Percentiles rank a stretch among this genome's conserved stretches.
Evolutionary conservation across 1,140 invertebrate genomes (phyloP).

Genomic region (Harpegnathos saltator): DNA sequence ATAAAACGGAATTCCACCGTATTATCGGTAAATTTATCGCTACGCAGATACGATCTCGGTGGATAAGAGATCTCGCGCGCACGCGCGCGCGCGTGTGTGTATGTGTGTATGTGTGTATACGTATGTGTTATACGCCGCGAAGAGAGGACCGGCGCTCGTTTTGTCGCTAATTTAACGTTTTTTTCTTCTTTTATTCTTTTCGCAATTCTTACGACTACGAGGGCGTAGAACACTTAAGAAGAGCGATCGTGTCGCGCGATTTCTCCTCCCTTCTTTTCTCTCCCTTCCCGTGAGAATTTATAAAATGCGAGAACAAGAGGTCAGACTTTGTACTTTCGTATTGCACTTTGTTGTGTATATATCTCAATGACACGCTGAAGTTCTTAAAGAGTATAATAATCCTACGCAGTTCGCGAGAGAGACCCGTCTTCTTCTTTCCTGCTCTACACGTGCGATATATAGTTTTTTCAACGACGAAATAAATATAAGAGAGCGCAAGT

Average conservation of each 20-base stretch:
- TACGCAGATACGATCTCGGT: conserved; percentile 63
- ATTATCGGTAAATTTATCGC: conserved; percentile 62
- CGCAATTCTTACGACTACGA: conserved; percentile 58
- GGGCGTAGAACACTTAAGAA: conserved; percentile 61
- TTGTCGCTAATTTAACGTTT: conserved; percentile 42
- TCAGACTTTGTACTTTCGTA: conserved; percentile 79
- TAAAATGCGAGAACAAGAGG: conserved; percentile 72
- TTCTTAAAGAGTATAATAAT: conserved; percentile 74
- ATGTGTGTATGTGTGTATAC: neutral
- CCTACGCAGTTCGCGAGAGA: conserved; percentile 60
- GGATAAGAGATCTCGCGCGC: conserved; percentile 30
- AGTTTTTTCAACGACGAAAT: conserved; percentile 47
- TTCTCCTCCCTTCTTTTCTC: conserved; percentile 46
- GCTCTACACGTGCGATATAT: conserved; percentile 55
- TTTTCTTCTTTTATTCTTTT: neutral
- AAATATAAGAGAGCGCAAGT: conserved; percentile 62
- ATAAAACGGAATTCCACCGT: conserved; percentile 19
- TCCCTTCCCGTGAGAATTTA: conserved; percentile 63
- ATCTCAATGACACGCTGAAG: conserved; percentile 75
- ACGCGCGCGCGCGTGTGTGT: too few relatives aligned
- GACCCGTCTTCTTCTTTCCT: conserved; percentile 20
- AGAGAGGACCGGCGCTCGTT: conserved; percentile 28
- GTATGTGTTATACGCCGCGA: conserved; percentile 7
- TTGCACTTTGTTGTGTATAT: conserved; percentile 79
- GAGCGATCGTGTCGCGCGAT: conserved; percentile 49